These are phyloP conservation scores for Diplogasteroides magnus DNA, from an alignment of 1,140 invertebrate genomes.

Conservation along the genomic window DNA sequence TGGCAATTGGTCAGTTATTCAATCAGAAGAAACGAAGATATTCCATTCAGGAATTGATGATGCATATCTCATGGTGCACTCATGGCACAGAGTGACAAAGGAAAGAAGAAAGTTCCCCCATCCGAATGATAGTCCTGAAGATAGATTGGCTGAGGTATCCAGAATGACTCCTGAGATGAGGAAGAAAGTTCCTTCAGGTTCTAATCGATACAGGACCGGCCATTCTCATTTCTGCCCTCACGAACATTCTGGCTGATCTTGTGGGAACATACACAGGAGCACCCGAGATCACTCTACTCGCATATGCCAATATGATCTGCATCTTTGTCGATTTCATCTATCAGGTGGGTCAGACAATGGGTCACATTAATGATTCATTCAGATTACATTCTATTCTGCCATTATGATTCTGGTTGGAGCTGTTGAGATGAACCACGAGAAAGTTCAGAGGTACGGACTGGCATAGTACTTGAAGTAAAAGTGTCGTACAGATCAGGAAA, in stretches of 20 bases:
- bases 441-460: conserved; percentile 2
- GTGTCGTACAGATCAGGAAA: neutral
- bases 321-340: conserved; percentile 51
- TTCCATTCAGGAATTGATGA: conserved; percentile 32
- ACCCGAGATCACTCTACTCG: conserved; percentile 39
- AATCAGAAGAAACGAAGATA: too few species aligned
- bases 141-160: conserved; percentile 28
- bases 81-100: conserved; percentile 33
- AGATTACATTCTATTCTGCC: conserved; percentile 51
- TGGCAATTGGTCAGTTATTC: conserved; percentile 37
- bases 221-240: conserved; percentile 36
- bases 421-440: conserved; percentile 43
- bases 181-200: conserved; percentile 26
- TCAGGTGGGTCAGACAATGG: conserved; percentile 32
- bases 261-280: conserved; percentile 37
- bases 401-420: conserved; percentile 39
- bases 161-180: too few species aligned
- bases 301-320: conserved; percentile 42
- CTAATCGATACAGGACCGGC: conserved; percentile 36
- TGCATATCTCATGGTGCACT: conserved; percentile 36
- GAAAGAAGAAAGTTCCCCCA: conserved; percentile 20
- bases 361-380: conserved; percentile 10
- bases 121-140: conserved; percentile 18
- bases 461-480: neutral
- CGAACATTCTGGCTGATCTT: conserved; percentile 40